phyloP scores from a whole-genome alignment of 2,113 vertebrate genomes.

The Chlorodrepanis virens region DNA sequence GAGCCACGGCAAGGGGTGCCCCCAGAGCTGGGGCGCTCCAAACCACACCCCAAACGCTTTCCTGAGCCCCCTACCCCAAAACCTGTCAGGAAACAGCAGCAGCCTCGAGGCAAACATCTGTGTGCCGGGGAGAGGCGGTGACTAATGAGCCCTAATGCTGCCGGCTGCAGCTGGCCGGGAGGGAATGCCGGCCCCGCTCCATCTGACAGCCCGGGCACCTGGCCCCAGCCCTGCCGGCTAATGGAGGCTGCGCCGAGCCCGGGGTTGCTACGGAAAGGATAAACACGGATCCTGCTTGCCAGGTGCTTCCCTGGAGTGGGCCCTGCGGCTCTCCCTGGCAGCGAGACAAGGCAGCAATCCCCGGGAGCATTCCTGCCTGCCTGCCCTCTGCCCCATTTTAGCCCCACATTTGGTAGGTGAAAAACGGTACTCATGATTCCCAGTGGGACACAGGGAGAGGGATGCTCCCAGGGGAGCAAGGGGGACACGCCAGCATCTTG shows the following conservation, averaged over 20 bases:
- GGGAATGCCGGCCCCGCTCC: not conserved
- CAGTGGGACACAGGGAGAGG: not conserved
- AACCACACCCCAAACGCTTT: not conserved
- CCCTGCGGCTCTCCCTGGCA: not conserved
- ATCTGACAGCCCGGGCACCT: not conserved
- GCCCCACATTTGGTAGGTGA: accelerated
- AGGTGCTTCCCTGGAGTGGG: not conserved
- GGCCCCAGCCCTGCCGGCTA: not conserved
- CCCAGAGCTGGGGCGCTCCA: accelerated
- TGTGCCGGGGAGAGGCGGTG: not conserved
- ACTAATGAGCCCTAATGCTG: constrained; percentile 51
- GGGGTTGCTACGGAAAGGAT: constrained; percentile 14
- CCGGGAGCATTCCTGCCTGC: not conserved
- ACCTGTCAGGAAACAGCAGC: not conserved
- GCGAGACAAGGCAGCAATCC: not conserved
- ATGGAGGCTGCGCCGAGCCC: not conserved
- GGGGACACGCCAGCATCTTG: not conserved
- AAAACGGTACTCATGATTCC: accelerated
- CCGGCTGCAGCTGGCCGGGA: not conserved
- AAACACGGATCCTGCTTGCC: not conserved
- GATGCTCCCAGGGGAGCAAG: not conserved
- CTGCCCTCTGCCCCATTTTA: not conserved
- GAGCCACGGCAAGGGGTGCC: not conserved
- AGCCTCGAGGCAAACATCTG: not conserved
- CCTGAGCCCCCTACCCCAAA: not conserved